Evolutionary conservation across 2,888 invertebrate genomes (phyloP), one percentile per base, ranked within the genome.

Genomic region (Lysandra coridon): DNA sequence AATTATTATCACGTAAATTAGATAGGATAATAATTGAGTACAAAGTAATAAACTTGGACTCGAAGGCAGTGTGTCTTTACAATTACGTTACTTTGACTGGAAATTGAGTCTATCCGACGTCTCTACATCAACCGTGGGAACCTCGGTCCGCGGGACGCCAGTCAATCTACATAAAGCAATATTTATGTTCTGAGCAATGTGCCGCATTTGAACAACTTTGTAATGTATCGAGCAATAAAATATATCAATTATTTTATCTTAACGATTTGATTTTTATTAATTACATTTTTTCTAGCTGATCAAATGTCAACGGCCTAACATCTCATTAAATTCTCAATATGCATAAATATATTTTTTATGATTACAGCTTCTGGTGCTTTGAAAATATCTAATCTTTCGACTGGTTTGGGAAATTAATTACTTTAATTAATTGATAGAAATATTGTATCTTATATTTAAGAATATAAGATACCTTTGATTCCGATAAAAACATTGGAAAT

Each of bases 301-400:
- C 75, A 49, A 75, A 75, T 75, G 49, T 75, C 75, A 49, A 49
- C 44, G 44, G 23, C 6, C 37, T 33, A 30, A 64, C 64, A 10
- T 44, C 12, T 75, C 49, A 75, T 75, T 30, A 75, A 75, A 75
- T 30, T 30, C 23, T 75, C n/a, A 30, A 30, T 75, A 44, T 44
- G 30, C 23, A 30, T 75, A 75, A 75, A 49, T 49, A 49, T 75
- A 75, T 75, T 49, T 75, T 49, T 75, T 75, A 44, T 30, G 23
- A 12, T 49, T 3, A 23, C 4, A 14, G 69, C 69, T 69, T 69
- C 69, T 37, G 69, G 17, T 5, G 64, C 64, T 69, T 69, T 1
- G 33, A 37, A 69, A 69, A 69, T 33, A 33, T 69, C 14, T 69
- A 17, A 69, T 37, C 33, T 37, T 33, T 69, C 33, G 33, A 69